These are phyloP conservation scores for Synanthedon andrenaeformis DNA, from an alignment of 2,888 invertebrate species.

Conservation along the genomic window DNA sequence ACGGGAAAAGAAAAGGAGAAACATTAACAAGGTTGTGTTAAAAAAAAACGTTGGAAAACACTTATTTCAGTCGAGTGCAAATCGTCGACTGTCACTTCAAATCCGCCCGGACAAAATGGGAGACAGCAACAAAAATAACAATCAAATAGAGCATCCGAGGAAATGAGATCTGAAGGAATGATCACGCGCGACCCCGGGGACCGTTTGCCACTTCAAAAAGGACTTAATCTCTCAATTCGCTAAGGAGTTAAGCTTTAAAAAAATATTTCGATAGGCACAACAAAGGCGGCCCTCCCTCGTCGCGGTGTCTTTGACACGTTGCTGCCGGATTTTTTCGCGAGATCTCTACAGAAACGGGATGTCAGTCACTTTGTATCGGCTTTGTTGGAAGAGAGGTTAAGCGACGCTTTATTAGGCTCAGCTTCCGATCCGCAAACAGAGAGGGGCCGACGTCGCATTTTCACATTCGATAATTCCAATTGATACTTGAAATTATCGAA, in stretches of 20 bases:
- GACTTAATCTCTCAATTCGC: constrained; percentile 72
- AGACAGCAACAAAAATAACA: constrained; percentile 68
- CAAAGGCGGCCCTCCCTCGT: constrained; percentile 57
- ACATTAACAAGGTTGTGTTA: constrained; percentile 58
- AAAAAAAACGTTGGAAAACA: constrained; percentile 62
- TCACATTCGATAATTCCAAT: too few relatives aligned
- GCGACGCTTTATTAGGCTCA: constrained; percentile 66
- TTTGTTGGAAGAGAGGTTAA: constrained; percentile 64
- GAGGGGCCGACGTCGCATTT: constrained; percentile 25
- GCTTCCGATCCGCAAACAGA: constrained; percentile 63
- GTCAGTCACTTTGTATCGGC: constrained; percentile 69
- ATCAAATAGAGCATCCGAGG: constrained; percentile 67
- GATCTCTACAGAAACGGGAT: constrained; percentile 61
- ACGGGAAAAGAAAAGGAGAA: constrained; percentile 24
- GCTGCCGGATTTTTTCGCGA: constrained; percentile 60
- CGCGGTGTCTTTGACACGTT: constrained; percentile 70
- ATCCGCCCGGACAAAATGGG: constrained; percentile 51
- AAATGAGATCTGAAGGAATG: constrained; percentile 69
- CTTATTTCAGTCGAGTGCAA: constrained; percentile 67
- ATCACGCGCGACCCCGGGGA: constrained; percentile 68
- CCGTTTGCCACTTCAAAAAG: constrained; percentile 73
- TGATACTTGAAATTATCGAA: constrained; percentile 13
- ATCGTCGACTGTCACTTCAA: constrained; percentile 68
- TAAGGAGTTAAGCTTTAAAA: constrained; percentile 71
- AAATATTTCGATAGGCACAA: constrained; percentile 62